Conservation (phyloP, 2,113 vertebrate species). For the Spilogale gracilis region DNA sequence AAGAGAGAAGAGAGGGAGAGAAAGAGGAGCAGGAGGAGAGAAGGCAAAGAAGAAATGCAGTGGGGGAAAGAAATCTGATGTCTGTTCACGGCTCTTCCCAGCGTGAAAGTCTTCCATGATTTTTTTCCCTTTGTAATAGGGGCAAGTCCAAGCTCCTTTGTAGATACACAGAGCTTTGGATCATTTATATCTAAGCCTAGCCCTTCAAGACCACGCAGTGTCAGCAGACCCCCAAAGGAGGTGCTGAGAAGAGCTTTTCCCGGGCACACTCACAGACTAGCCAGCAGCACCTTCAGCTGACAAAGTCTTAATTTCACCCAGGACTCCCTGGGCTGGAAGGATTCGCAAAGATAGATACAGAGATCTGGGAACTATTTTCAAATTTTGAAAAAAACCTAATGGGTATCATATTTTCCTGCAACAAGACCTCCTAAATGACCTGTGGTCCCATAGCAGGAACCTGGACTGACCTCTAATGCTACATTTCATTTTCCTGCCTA, state of each 20-base stretch:
- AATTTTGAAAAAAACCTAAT: background rate
- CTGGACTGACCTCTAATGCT: background rate
- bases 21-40: background rate
- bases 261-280: rapidly evolving
- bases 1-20: background rate
- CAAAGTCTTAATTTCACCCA: background rate
- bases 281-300: background rate
- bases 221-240: background rate
- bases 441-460: background rate
- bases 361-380: background rate
- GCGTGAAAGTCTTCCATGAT: background rate
- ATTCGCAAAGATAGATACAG: background rate
- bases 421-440: background rate
- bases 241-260: background rate
- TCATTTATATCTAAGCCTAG: background rate
- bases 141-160: background rate
- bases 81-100: background rate
- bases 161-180: background rate
- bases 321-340: background rate
- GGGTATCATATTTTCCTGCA: background rate
- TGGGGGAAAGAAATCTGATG: background rate
- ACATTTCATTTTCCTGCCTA: background rate
- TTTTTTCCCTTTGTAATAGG: background rate
- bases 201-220: background rate
- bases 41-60: background rate